Percentiles rank a stretch among this genome's conserved stretches.
Conservation (phyloP, 2,797 vertebrate genomes). For the Gymnoscopelus microlampas region DNA sequence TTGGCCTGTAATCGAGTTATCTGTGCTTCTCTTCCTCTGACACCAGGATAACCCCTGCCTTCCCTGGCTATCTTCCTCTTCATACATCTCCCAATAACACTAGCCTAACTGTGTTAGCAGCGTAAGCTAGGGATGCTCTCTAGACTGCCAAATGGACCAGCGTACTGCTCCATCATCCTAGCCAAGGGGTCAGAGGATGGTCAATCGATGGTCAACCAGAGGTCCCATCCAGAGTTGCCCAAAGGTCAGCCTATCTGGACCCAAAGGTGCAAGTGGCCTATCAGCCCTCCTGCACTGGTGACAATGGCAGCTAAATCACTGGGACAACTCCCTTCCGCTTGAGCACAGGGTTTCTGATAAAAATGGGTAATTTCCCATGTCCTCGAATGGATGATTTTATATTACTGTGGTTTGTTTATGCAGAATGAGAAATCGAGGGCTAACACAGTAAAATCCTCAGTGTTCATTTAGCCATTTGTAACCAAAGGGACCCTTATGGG, state of each 20-base stretch:
- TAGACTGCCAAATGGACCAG: slow-evolving; percentile 78
- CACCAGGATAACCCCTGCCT: slow-evolving; percentile 86
- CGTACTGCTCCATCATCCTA: slow-evolving; percentile 54
- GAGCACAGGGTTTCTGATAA: slow-evolving; percentile 39
- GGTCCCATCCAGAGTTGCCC: slow-evolving; percentile 68
- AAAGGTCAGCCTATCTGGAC: slow-evolving; percentile 73
- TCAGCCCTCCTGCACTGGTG: slow-evolving; percentile 46
- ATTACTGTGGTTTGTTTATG: neutral
- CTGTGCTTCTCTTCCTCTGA: slow-evolving; percentile 83
- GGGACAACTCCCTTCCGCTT: slow-evolving; percentile 38
- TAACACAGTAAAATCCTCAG: slow-evolving; percentile 14
- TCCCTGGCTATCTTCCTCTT: slow-evolving; percentile 80
- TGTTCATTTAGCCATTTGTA: too few species aligned
- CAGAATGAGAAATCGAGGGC: neutral
- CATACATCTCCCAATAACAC: slow-evolving; percentile 92
- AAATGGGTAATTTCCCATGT: slow-evolving; percentile 19
- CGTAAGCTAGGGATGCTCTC: slow-evolving; percentile 86
- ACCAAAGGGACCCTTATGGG: too few species aligned
- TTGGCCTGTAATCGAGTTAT: slow-evolving; percentile 84
- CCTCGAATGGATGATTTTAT: slow-evolving; percentile 10
- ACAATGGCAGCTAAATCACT: slow-evolving; percentile 57
- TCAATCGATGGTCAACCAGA: slow-evolving; percentile 80
- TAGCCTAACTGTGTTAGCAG: slow-evolving; percentile 91
- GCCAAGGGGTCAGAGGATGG: slow-evolving; percentile 78
- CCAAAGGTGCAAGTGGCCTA: slow-evolving; percentile 53